Conservation (phyloP, 2,888 invertebrate species). For the Apotomis betuletana region DNA sequence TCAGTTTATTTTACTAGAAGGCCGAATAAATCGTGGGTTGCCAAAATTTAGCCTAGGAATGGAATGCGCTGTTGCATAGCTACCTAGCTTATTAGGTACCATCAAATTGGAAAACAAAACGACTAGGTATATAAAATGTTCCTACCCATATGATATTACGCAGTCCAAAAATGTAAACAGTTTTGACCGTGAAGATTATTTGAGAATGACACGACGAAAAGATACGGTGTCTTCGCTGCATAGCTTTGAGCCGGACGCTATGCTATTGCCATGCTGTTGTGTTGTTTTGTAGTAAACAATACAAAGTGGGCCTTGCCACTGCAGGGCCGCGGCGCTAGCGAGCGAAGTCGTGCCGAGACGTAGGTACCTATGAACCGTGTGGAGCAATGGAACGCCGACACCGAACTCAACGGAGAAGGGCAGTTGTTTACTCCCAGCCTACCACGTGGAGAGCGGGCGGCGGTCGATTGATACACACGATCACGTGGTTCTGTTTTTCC, state of each 20-base stretch:
- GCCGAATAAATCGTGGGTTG: slow-evolving; percentile 16
- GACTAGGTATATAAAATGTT: not conserved
- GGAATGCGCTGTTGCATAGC: not conserved
- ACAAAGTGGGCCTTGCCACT: slow-evolving; percentile 22
- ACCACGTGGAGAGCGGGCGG: slow-evolving; percentile 75
- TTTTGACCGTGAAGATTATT: not conserved
- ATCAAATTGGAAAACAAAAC: not conserved
- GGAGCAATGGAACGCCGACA: not conserved
- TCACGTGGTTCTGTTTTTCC: slow-evolving; percentile 72
- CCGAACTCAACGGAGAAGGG: slow-evolving; percentile 35
- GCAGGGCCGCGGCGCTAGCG: slow-evolving; percentile 19
- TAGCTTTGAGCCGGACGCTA: not conserved
- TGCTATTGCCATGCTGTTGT: slow-evolving; percentile 4
- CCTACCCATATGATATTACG: not conserved
- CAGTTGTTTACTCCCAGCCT: slow-evolving; percentile 48
- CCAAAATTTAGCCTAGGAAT: slow-evolving; percentile 12
- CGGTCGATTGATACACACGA: slow-evolving; percentile 60
- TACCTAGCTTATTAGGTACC: too few species aligned
- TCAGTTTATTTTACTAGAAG: slow-evolving; percentile 10
- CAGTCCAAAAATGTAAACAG: slow-evolving; percentile 4
- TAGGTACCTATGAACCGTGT: slow-evolving; percentile 11
- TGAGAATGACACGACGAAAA: not conserved
- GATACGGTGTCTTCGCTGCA: not conserved
- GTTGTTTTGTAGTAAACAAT: slow-evolving; percentile 26
- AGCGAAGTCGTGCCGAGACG: slow-evolving; percentile 27